A percentile compares a stretch with the other conserved stretches of the same genome.
These are phyloP conservation scores for Blennius ocellaris DNA, from an alignment of 2,113 vertebrate genomes.

Conservation along the genomic window DNA sequence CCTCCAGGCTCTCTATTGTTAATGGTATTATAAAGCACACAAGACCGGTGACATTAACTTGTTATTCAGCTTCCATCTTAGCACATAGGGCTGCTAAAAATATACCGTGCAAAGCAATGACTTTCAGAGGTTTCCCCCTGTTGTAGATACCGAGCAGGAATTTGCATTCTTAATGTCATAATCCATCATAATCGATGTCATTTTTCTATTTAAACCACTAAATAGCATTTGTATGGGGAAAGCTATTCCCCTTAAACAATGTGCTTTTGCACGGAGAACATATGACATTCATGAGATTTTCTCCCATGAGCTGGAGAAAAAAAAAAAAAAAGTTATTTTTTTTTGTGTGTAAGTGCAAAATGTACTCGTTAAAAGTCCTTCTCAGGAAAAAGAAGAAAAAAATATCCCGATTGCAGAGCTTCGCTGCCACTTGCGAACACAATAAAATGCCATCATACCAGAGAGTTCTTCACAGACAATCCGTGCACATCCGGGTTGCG, in stretches of 20 bases:
- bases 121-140: conserved; percentile 16
- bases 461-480: not conserved
- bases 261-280: conserved; percentile 4
- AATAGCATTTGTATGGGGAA: conserved; percentile 18
- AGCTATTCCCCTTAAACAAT: conserved; percentile 10
- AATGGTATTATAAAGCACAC: conserved; percentile 71
- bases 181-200: conserved; percentile 53
- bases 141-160: conserved; percentile 25
- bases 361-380: not conserved
- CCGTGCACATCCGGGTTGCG: conserved; percentile 34
- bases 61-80: conserved; percentile 68
- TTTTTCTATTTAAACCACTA: conserved; percentile 30
- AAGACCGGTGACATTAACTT: conserved; percentile 76
- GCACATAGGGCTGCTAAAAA: conserved; percentile 48
- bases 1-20: conserved; percentile 68
- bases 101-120: conserved; percentile 30
- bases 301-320: not conserved
- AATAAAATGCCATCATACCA: not conserved
- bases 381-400: too few relatives aligned
- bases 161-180: conserved; percentile 38
- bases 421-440: not conserved
- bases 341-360: conserved; percentile 7
- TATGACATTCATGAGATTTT: conserved; percentile 1
- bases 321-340: too few relatives aligned
- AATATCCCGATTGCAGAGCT: too few relatives aligned